Base-by-base conservation (phyloP, 92 coral and sea anemone species). In the Muricea muricata region DNA sequence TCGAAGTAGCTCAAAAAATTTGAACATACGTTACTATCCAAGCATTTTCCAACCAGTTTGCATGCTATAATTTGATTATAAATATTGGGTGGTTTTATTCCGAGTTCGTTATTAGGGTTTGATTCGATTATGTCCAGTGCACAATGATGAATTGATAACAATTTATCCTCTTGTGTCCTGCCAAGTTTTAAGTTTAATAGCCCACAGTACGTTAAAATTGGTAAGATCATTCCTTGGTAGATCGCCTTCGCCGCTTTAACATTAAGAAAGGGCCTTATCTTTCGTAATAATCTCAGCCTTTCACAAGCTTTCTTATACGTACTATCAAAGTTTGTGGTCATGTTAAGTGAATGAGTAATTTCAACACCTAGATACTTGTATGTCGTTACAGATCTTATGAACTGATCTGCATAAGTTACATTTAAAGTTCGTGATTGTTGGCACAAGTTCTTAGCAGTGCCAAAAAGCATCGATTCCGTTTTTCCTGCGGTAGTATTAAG, bases 391-490 rank as follows among this genome's bases (percentile, higher is more conserved):
- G 40, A 11, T 1, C 14, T 23, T n/a, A 65, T 35, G 20, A 29
- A 40, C 14, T n/a, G 34, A 15, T 55, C 24, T 48, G 21, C 56
- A 33, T 24, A 65, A 1, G 21, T 33, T 25, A 39, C 58, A 17
- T 66, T 67, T 4, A 65, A 23, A 28, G 50, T 18, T 52, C 25
- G 21, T 30, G 20, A 17, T 21, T 46, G 33, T 11, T 69, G 33
- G 3, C 40, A 33, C 9, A 81, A 37, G 35, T 30, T 81, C 39
- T 39, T 81, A 2, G 86, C 52, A 45, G 78, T 67, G 4, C 78
- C 86, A 24, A 81, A 81, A 8, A 81, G 45, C 78, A 67, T 81
- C 13, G 65, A 7, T 65, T 81, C 78, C 8, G 78, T 81, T 30
- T 81, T 81, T 24, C 78, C 78, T 60, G 52, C 35, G 20, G 30